A percentile compares a stretch with the other conserved stretches of the same genome.
Conservation (phyloP, 2,113 vertebrate species). For the Aspidoscelis tigris region DNA sequence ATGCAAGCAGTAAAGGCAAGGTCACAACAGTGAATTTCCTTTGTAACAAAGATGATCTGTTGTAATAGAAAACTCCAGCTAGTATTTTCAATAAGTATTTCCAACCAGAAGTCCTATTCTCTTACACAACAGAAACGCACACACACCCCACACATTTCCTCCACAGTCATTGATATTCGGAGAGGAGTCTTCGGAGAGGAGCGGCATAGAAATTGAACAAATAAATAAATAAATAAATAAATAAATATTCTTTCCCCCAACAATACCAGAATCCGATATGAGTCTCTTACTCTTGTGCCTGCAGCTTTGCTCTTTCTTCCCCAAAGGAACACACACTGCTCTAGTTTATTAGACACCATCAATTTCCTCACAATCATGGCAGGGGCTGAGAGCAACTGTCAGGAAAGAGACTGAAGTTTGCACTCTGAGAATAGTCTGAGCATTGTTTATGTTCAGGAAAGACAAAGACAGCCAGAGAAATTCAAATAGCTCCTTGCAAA, state of each 20-base stretch:
- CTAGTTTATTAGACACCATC: slow-evolving; percentile 6
- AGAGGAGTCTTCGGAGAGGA: too few species aligned
- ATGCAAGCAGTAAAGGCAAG: too few species aligned
- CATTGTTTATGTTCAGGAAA: not conserved
- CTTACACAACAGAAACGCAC: not conserved
- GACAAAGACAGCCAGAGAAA: not conserved
- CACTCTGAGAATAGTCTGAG: not conserved
- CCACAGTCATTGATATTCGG: not conserved
- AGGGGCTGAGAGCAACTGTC: not conserved
- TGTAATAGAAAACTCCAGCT: not conserved
- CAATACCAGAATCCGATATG: too few species aligned
- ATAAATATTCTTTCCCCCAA: not conserved
- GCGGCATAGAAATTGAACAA: too few species aligned
- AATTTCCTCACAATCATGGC: slow-evolving; percentile 7
- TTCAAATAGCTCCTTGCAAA: not conserved
- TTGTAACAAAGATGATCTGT: not conserved
- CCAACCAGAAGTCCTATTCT: not conserved
- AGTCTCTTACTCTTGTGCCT: not conserved
- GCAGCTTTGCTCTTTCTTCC: not conserved
- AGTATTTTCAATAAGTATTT: not conserved
- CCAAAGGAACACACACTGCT: not conserved
- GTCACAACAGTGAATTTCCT: not conserved
- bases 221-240: too few species aligned
- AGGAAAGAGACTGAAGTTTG: not conserved
- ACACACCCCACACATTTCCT: not conserved